Evolutionary conservation across 2,888 invertebrate species (phyloP).

Genomic region (Diaphora mendica): DNA sequence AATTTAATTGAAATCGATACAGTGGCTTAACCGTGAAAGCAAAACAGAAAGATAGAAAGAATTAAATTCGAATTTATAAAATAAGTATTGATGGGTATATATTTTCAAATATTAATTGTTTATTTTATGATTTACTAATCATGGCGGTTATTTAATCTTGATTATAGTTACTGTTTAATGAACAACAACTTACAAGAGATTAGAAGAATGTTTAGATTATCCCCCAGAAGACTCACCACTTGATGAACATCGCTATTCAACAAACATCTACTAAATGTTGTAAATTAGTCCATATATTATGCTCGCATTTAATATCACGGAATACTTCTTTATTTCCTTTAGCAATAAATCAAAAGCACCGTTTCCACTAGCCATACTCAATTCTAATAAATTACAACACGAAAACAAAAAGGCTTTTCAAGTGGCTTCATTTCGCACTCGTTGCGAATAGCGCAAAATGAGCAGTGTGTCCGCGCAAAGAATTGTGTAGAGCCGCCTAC

Average conservation of each 20-base stretch:
- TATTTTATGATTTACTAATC: too few relatives aligned
- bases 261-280: background rate
- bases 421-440: constrained; percentile 4
- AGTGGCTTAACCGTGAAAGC: too few relatives aligned
- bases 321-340: background rate
- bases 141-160: too few relatives aligned
- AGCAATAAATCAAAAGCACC: background rate
- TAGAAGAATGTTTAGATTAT: too few relatives aligned
- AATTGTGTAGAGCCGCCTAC: constrained; percentile 34
- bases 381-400: background rate
- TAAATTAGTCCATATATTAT: background rate
- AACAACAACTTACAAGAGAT: too few relatives aligned
- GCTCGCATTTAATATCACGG: too few relatives aligned
- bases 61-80: too few relatives aligned
- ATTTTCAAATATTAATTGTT: too few relatives aligned
- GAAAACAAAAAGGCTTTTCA: constrained; percentile 8
- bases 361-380: background rate
- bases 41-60: too few relatives aligned
- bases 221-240: background rate
- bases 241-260: background rate
- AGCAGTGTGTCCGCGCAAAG: constrained; percentile 48
- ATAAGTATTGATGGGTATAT: too few relatives aligned
- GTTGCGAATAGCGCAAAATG: constrained; percentile 18
- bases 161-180: too few relatives aligned
- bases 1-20: too few relatives aligned